Percentiles rank a stretch among this genome's conserved stretches.
phyloP scores from a whole-genome alignment of 1,140 invertebrate species.

The Notospermus geniculatus region DNA sequence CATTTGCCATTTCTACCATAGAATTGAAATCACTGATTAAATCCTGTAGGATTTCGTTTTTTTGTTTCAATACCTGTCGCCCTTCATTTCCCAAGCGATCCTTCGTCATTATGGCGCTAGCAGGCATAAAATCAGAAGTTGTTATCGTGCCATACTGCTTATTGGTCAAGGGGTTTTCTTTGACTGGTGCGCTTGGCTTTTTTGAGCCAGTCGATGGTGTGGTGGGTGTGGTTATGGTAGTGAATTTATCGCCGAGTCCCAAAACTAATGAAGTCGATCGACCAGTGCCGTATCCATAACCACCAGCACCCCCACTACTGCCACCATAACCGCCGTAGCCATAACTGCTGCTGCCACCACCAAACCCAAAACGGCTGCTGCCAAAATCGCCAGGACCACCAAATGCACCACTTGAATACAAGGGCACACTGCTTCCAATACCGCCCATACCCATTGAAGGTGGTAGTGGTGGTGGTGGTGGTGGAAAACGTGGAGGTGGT shows the following conservation, averaged over 20 bases:
- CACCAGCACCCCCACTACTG: neutral
- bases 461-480: slow-evolving; percentile 4
- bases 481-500: neutral
- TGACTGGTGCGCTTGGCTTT: neutral
- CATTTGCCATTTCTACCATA: slow-evolving; percentile 5
- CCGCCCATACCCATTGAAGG: neutral
- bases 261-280: neutral
- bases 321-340: neutral
- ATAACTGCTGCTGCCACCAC: neutral
- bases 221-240: neutral
- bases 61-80: neutral
- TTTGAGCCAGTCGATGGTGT: neutral
- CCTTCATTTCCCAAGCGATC: neutral
- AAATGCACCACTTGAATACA: no score
- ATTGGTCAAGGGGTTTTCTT: neutral
- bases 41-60: neutral
- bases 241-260: slow-evolving; percentile 10
- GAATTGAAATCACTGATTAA: neutral
- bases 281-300: neutral
- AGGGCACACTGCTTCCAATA: neutral
- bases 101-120: neutral
- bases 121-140: neutral
- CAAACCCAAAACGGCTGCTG: no score
- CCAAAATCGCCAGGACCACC: no score
- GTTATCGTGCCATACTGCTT: slow-evolving; percentile 1